These are phyloP conservation scores for Colossoma macropomum DNA, from an alignment of 2,113 vertebrate genomes.

Conservation along the genomic window DNA sequence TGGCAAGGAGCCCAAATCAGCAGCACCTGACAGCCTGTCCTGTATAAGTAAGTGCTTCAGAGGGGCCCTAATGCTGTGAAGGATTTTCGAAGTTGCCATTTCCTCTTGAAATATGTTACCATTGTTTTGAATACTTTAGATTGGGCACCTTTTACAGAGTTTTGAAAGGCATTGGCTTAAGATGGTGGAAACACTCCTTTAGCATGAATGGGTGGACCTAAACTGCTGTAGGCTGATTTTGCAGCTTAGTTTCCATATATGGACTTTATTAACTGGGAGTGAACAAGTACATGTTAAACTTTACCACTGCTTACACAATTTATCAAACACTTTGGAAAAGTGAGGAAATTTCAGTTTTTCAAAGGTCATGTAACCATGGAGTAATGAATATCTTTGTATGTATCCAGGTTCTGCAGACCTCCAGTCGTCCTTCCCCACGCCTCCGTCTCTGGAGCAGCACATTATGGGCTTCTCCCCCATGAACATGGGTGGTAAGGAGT, in stretches of 20 bases:
- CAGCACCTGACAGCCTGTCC: conserved; percentile 88
- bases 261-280: too few species aligned
- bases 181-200: too few species aligned
- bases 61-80: neutral
- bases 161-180: too few species aligned
- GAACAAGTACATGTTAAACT: too few species aligned
- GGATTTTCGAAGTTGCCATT: neutral
- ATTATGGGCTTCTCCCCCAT: conserved; percentile 98
- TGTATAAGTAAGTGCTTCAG: conserved; percentile 82
- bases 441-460: conserved; percentile 94
- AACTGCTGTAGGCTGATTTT: too few species aligned
- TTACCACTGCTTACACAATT: too few species aligned
- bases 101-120: neutral
- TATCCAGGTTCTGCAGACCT: conserved; percentile 91
- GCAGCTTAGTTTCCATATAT: too few species aligned
- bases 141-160: too few species aligned
- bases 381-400: conserved; percentile 5
- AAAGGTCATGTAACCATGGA: neutral
- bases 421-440: conserved; percentile 98
- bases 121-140: neutral
- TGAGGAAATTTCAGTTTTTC: too few species aligned
- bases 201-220: too few species aligned
- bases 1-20: conserved; percentile 91
- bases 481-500: conserved; percentile 97
- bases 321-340: too few species aligned